A percentile compares a stretch with the other conserved stretches of the same genome.
phyloP scores from a whole-genome alignment of 2,888 invertebrate genomes.

The Esperia sulphurella region DNA sequence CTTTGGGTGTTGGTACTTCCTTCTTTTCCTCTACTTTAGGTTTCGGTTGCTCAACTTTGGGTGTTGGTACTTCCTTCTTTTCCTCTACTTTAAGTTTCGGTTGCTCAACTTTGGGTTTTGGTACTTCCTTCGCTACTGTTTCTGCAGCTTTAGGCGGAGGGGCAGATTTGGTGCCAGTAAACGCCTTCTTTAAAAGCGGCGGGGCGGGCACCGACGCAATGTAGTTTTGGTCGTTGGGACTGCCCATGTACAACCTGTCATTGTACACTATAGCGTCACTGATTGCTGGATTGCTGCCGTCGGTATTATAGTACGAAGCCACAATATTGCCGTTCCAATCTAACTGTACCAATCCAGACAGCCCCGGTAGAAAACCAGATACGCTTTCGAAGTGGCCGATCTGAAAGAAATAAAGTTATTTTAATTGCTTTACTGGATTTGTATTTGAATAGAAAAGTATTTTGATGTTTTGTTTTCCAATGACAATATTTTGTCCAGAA shows the following conservation, averaged over 20 bases:
- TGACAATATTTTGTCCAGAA: neutral
- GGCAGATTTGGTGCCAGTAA: slow-evolving; percentile 20
- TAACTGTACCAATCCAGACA: slow-evolving; percentile 81
- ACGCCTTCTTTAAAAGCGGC: slow-evolving; percentile 65
- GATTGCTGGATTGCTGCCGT: slow-evolving; percentile 72
- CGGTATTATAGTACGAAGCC: slow-evolving; percentile 82
- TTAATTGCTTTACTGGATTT: neutral
- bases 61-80: neutral
- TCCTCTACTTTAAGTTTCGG: slow-evolving; percentile 1
- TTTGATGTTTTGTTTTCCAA: too few species aligned
- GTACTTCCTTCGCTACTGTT: slow-evolving; percentile 17
- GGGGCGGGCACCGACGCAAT: slow-evolving; percentile 82
- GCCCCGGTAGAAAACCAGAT: slow-evolving; percentile 48
- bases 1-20: neutral
- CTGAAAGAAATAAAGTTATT: slow-evolving; percentile 46
- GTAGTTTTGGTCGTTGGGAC: slow-evolving; percentile 81
- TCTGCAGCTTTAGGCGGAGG: slow-evolving; percentile 24
- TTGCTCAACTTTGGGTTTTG: slow-evolving; percentile 9
- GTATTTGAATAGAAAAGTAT: too few species aligned
- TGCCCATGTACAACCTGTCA: slow-evolving; percentile 83
- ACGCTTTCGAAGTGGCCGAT: slow-evolving; percentile 82
- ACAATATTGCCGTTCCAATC: slow-evolving; percentile 86
- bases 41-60: neutral
- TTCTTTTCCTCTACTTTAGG: neutral
- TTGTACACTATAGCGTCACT: slow-evolving; percentile 84